Evolutionary conservation across 2,113 vertebrate species (phyloP), one percentile per base, ranked within the genome.

Genomic region (Oostethus manadensis): DNA sequence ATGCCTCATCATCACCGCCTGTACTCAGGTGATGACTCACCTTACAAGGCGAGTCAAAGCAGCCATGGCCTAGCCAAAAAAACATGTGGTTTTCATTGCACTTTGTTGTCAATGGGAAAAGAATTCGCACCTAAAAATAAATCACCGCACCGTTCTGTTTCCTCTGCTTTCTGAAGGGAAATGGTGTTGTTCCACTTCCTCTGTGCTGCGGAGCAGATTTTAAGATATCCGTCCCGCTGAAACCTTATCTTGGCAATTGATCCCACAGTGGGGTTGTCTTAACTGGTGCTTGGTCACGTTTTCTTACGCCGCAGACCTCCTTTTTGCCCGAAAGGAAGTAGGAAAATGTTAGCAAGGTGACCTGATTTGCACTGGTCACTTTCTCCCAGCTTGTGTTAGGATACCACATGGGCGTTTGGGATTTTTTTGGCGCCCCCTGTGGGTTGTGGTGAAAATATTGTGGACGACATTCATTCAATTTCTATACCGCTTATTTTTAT

Each of bases 191-290:
- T 84, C 74, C 76, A 70, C 68, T 81, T 81, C 69, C 70, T 68
- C 75, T 58, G 60, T 44, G 59, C 74, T 58, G 46, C 56, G 55
- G 64, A 71, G 73, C 21, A 16, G 69, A 65, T 58, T 73, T 77
- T 68, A 60, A 54, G 53, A 35, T 78, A 76, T 76, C 62, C 66
- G 49, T 66, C 59, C 54, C 16, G 48, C 38, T 74, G 66, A 72
- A 86, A 84, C 62, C 55, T 82, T 82, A 84, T 80, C 82, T 81
- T 69, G 65, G 64, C 76, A 82, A 81, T 80, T 59, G 79, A 62
- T 70, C 78, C 74, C 71, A n/a, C n/a, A 2, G 54, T 44, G 78
- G 76, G 76, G 76, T 80, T 66, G 72, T 73, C 67, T 62, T 3
- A 79, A 84, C 80, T 70, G 77, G 74, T 64, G 53, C 73, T 70